Base-by-base conservation (phyloP, 2,113 vertebrate genomes). In the Panthera tigris region DNA sequence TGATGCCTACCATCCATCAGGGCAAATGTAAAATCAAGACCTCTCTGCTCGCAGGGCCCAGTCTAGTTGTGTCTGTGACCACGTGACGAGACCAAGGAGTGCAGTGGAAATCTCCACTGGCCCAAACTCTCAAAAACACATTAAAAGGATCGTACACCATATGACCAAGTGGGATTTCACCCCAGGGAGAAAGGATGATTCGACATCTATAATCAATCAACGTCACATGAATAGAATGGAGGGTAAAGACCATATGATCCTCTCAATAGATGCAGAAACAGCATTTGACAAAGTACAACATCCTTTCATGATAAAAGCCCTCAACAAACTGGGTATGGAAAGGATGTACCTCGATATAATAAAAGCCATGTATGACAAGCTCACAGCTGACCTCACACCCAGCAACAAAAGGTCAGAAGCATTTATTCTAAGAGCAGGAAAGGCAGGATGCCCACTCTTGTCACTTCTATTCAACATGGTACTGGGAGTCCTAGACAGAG, bases 1-100 rank as follows among this genome's bases (percentile, higher is more conserved):
- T 0, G 1, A 23, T 0, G 7, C 33, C 7, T 31, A 15, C 25
- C n/a, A 2, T n/a, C n/a, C 25, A 12, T 21, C 25, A 10, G 4
- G 1, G 76, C 1, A 3, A 18, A 88, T 23, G 0, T 13, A 5
- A 57, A 69, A 41, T 14, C 16, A 25, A 65, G 74, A 15, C 18
- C 4, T 48, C 68, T 57, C 3, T 5, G 4, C 31, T 5, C 3
- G 1, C 18, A 19, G 29, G 36, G 61, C 36, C 29, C 7, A n/a
- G 55, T 19, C 45, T 14, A 14, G n/a, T 0, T 2, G 31, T 84
- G n/a, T 63, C 89, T 45, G 36, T n/a, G 45, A n/a, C 66, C 21
- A 0, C 3, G 0, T 13, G 15, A 45, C 39, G 33, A 18, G 39
- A 18, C 7, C 18, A 52, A 8, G 19, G 45, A 14, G 8, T 3